Evolutionary conservation across 2,797 vertebrate species (phyloP).

Genomic region (Numenius phaeopus): DNA sequence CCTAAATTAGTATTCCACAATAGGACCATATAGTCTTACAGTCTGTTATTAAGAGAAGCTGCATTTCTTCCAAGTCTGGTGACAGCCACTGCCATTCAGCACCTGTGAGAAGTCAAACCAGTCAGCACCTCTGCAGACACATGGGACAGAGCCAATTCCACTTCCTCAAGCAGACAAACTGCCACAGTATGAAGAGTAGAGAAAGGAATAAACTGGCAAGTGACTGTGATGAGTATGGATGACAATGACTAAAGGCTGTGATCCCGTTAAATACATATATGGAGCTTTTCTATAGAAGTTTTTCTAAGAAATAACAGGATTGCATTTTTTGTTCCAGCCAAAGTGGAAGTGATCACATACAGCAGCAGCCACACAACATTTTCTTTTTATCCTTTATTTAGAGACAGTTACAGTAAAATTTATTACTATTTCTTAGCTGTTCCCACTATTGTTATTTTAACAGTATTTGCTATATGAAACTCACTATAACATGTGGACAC

Average conservation of each 20-base stretch:
- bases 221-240: not conserved
- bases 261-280: not conserved
- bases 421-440: not conserved
- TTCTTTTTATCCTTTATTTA: not conserved
- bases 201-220: not conserved
- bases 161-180: not conserved
- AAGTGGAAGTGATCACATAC: accelerated
- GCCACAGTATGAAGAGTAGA: not conserved
- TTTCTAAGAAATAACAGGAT: not conserved
- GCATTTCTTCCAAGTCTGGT: not conserved
- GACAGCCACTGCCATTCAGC: not conserved
- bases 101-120: not conserved
- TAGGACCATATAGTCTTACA: not conserved
- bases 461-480: not conserved
- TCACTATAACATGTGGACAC: not conserved
- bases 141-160: not conserved
- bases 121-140: not conserved
- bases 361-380: not conserved
- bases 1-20: not conserved
- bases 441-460: not conserved
- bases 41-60: not conserved
- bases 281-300: not conserved
- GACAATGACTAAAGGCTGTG: not conserved
- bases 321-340: not conserved
- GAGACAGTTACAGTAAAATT: not conserved